These are phyloP conservation scores for Megalops atlanticus DNA, from an alignment of 2,113 vertebrate genomes.

Conservation along the genomic window DNA sequence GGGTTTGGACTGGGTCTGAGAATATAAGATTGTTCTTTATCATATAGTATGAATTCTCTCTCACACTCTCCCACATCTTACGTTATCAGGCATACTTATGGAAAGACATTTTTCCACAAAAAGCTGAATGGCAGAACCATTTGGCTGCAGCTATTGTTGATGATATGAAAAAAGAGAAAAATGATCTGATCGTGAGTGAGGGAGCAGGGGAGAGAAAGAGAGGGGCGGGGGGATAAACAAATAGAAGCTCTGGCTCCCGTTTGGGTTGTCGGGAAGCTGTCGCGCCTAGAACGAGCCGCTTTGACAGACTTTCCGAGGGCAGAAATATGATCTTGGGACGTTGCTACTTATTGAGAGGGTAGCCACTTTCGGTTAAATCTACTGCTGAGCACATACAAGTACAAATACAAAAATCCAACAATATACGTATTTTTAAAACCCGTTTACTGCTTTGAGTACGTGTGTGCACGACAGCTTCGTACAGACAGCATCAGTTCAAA, in stretches of 20 bases:
- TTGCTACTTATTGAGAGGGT: background rate
- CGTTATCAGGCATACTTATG: too few species aligned
- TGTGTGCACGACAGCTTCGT: background rate
- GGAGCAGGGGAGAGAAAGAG: background rate
- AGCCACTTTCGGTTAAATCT: background rate
- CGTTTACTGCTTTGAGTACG: background rate
- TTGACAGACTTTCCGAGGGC: background rate
- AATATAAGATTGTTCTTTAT: background rate
- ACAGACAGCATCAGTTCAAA: background rate
- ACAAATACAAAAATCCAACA: background rate
- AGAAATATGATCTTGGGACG: constrained; percentile 1
- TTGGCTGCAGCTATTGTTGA: background rate
- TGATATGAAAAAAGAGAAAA: background rate
- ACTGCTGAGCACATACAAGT: background rate
- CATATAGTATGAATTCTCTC: background rate
- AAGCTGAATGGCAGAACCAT: background rate
- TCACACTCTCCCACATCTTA: background rate
- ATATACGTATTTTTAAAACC: background rate
- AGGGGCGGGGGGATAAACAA: background rate
- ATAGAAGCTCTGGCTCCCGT: background rate
- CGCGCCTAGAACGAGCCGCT: background rate
- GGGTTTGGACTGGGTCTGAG: background rate
- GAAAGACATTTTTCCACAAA: too few species aligned
- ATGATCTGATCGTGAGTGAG: too few species aligned
- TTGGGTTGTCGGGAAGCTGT: background rate